These are phyloP conservation scores for Thecophora atra DNA, from an alignment of 2,888 invertebrate species.

Conservation along the genomic window DNA sequence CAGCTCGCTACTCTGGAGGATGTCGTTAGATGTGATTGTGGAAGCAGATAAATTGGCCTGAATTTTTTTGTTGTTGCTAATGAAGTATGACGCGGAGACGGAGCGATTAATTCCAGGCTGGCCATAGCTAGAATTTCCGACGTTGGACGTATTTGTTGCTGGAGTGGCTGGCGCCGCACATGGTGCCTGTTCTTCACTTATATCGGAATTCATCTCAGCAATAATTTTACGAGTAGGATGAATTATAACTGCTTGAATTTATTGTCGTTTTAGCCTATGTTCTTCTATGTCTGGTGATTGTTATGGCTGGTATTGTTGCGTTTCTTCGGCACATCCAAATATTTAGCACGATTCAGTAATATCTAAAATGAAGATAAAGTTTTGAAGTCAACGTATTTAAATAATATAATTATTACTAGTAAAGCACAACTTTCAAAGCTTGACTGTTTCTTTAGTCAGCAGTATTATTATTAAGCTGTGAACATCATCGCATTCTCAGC, in stretches of 20 bases:
- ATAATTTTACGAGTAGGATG: slow-evolving; percentile 17
- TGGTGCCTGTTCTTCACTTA: slow-evolving; percentile 43
- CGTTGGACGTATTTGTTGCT: slow-evolving; percentile 3
- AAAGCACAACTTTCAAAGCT: too few relatives aligned
- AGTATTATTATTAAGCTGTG: too few relatives aligned
- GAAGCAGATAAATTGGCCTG: slow-evolving; percentile 30
- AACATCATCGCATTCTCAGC: neutral
- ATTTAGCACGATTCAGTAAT: neutral
- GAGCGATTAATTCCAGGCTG: slow-evolving; percentile 16
- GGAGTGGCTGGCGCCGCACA: slow-evolving; percentile 19
- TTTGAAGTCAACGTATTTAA: too few relatives aligned
- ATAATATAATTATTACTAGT: too few relatives aligned
- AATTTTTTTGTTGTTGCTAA: slow-evolving; percentile 46
- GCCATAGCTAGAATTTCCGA: slow-evolving; percentile 1
- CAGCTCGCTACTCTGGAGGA: slow-evolving; percentile 12
- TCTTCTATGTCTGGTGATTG: neutral
- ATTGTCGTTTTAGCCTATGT: slow-evolving; percentile 3
- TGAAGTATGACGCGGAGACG: slow-evolving; percentile 40
- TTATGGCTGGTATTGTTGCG: neutral
- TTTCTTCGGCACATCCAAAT: neutral
- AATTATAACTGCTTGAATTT: neutral
- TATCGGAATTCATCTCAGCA: slow-evolving; percentile 45
- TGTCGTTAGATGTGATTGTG: slow-evolving; percentile 14
- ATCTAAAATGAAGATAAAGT: too few relatives aligned
- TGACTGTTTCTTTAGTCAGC: too few relatives aligned